Evolutionary conservation across 2,797 vertebrate genomes (phyloP), one percentile per base, ranked within the genome.

Genomic region (Spheniscus humboldti): DNA sequence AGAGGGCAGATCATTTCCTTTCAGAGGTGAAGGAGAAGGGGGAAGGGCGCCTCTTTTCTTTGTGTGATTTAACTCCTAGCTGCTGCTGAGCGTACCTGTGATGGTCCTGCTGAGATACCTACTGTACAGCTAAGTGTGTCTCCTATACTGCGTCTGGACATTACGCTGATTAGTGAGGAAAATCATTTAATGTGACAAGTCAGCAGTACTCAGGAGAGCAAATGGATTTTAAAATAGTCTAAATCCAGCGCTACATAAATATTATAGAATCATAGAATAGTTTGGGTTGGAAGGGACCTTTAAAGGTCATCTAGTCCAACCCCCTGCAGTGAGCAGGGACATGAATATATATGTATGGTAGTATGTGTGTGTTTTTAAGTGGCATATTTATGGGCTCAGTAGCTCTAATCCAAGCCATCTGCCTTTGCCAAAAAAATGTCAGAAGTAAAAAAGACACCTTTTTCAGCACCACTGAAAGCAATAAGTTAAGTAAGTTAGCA

Each of bases 221-320:
- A 96, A 95, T 92, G 91, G 91, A 91, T 94, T 96, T 96, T 96
- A 90, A 96, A 94, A 91, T 31, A 76, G 63, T 67, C 92, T 96
- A 95, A 97, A 95, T 92, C 82, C 91, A 69, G 78, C 1, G 41
- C 89, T 91, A 63, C 92, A 91, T 97, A 96, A 97, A 94, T 94
- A 96, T 93, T 94, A 90, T 41, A 41, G 41, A 41, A 41, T 41
- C 41, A 41, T 41, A 41, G 41, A 41, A 41, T 41, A 41, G 41
- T 41, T 41, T 41, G 41, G 41, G 41, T 41, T 41, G 41, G 41
- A 41, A 41, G 41, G 41, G 41, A 41, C 41, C 41, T 41, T 41
- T 41, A 41, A 41, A 41, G 41, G 41, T 41, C 41, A 41, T 7
- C 41, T 41, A 41, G 41, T 41, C 41, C 41, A 41, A 41, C 41